Evolutionary conservation across 2,113 vertebrate species (phyloP), one percentile per base, ranked within the genome.

Genomic region (Dunckerocampus dactyliophorus): DNA sequence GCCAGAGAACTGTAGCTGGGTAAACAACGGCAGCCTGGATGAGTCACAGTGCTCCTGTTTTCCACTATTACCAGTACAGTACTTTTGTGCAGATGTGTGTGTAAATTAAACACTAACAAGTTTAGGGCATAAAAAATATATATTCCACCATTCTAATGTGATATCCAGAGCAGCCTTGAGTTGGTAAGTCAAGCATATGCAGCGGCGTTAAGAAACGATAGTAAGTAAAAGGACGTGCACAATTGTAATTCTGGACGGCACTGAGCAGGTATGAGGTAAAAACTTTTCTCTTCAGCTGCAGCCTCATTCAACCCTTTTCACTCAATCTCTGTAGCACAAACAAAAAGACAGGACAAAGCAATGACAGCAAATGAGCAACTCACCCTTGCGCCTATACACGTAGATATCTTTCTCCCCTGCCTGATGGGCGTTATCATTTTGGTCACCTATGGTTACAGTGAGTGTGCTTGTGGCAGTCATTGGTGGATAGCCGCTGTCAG

Each of bases 341-440:
- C 60, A 71, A 64, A 45, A 52, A 43, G 59, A 61, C 63, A 24
- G 57, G 28, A 63, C 51, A 74, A 69, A 34, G 43, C 72, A 59
- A 59, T 49, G 54, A 64, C 47, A 42, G 49, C 20, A 66, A 62
- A 58, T 46, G 0, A 48, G 53, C 4, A 16, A 53, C 89, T 88
- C 87, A 95, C 94, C 93, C 89, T 82, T 89, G 72, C 88, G 85
- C 74, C 71, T 82, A 59, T 92, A 87, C 58, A 94, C 87, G 67
- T 90, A 94, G 67, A 94, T 71, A 19, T 92, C 92, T 72, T 95
- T 96, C 74, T 93, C 90, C 55, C 92, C 93, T 20, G 91, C 59
- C 71, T 88, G 72, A 58, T 95, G 94, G 64, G 90, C 88, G 50
- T 95, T 93, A 84, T 95, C 94, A 4, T 95, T 95, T 77, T 92